Base-by-base conservation (phyloP, 1,140 invertebrate species). In the Trypoxylus dichotomus region DNA sequence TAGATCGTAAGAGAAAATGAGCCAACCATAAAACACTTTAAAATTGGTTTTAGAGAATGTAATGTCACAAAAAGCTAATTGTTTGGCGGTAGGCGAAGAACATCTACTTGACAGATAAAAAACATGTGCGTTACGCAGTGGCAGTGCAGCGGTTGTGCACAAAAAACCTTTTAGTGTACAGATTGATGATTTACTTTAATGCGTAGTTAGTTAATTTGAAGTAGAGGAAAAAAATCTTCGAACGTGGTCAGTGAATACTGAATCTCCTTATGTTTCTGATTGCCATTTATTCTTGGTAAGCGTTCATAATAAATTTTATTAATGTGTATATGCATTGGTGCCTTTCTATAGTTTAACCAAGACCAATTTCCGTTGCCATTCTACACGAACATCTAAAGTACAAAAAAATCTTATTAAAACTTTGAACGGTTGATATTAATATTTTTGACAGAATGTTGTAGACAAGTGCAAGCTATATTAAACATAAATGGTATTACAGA, bases 101-200 rank as follows among this genome's bases (percentile, higher is more conserved):
- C 24, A 68, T 27, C 24, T 24, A 24, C 60, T 68, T 68, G 21
- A 68, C 60, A 24, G 19, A 29, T 68, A 68, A 68, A 24, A 68
- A 29, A 27, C 60, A 68, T 68, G 27, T 29, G 58, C 21, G n/a
- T 0, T 19, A 60, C n/a, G n/a, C n/a, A n/a, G n/a, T n/a, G n/a
- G n/a, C n/a, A n/a, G 8, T 60, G 60, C 27, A 27, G 11, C 15
- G 21, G 21, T 3, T 27, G 8, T 41, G 72, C 13, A 37, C 27
- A 74, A 74, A 74, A 74, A 74, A 43, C 72, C 41, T 74, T 74
- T 74, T 74, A 74, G 60, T 27, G 60, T 24, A 24, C 47, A 24
- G 1, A 68, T 24, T 68, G 25, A 68, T 68, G 60, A 68, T 68
- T 68, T 68, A 68, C 27, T 68, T 13, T 68, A 27, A 68, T 68